Evolutionary conservation across 1,140 invertebrate genomes (phyloP).

Genomic region (Drosophila mojavensis): DNA sequence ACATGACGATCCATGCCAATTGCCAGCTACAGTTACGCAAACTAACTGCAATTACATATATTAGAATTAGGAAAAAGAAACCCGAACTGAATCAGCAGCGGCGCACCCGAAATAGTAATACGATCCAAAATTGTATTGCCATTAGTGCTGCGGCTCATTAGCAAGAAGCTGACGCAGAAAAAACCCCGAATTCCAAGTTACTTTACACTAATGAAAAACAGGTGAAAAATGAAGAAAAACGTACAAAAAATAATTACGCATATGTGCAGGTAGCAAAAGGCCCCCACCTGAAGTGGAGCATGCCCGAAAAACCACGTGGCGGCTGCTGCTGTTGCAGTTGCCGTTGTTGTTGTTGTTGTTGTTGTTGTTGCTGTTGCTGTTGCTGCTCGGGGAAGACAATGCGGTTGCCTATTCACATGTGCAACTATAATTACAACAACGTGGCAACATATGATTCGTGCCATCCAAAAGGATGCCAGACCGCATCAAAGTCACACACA

Average conservation of each 20-base stretch:
- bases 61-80: too few relatives aligned
- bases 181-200: slow-evolving; percentile 41
- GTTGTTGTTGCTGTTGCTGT: not conserved
- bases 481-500: slow-evolving; percentile 69
- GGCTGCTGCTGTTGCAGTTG: not conserved
- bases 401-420: slow-evolving; percentile 53
- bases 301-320: slow-evolving; percentile 20
- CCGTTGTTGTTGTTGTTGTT: not conserved
- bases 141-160: slow-evolving; percentile 19
- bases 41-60: too few relatives aligned
- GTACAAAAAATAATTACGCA: slow-evolving; percentile 47
- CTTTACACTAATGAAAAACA: slow-evolving; percentile 64
- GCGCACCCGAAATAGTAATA: not conserved
- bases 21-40: too few relatives aligned
- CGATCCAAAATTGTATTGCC: slow-evolving; percentile 9
- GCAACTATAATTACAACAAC: slow-evolving; percentile 46
- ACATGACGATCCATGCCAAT: too few relatives aligned
- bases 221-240: slow-evolving; percentile 39
- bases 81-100: not conserved
- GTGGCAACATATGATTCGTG: slow-evolving; percentile 8
- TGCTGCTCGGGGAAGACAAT: slow-evolving; percentile 53
- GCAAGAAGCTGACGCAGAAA: slow-evolving; percentile 9
- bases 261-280: slow-evolving; percentile 9
- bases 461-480: slow-evolving; percentile 46
- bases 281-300: slow-evolving; percentile 27